Percentiles rank a stretch among this genome's conserved stretches.
phyloP scores from a whole-genome alignment of 2,113 vertebrate genomes.

The Phaethornis superciliosus region DNA sequence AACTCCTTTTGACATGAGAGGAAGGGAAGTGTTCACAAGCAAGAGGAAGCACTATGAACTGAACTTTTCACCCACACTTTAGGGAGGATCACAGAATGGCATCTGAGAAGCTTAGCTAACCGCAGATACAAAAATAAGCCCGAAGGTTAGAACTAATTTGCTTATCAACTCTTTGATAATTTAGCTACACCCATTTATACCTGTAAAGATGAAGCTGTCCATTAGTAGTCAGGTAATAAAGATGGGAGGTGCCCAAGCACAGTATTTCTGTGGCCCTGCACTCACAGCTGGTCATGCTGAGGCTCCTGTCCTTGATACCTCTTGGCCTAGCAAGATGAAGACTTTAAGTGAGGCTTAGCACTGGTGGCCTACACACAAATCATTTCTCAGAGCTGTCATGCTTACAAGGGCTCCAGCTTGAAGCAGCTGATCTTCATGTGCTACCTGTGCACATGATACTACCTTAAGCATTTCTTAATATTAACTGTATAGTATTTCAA shows the following conservation, averaged over 20 bases:
- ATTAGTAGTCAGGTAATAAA: neutral
- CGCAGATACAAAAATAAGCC: neutral
- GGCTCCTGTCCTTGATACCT: neutral
- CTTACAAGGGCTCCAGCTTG: neutral
- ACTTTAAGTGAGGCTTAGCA: neutral
- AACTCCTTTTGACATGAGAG: neutral
- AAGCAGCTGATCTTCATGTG: neutral
- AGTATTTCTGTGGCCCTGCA: neutral
- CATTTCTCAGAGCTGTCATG: neutral
- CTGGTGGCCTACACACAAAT: neutral
- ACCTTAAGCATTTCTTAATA: neutral
- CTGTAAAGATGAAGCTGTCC: neutral
- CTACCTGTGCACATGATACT: neutral
- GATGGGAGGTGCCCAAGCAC: neutral
- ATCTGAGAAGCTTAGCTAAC: neutral
- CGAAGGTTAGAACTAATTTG: neutral
- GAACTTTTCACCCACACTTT: neutral
- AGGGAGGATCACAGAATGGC: neutral
- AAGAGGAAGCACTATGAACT: neutral
- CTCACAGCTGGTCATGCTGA: accelerated
- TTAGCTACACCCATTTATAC: neutral
- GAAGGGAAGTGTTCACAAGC: neutral
- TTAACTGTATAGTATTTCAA: neutral
- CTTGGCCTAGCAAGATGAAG: neutral
- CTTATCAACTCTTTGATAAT: neutral